Evolutionary conservation across 1,140 invertebrate species (phyloP).

Genomic region (Conopomorpha cramerella): DNA sequence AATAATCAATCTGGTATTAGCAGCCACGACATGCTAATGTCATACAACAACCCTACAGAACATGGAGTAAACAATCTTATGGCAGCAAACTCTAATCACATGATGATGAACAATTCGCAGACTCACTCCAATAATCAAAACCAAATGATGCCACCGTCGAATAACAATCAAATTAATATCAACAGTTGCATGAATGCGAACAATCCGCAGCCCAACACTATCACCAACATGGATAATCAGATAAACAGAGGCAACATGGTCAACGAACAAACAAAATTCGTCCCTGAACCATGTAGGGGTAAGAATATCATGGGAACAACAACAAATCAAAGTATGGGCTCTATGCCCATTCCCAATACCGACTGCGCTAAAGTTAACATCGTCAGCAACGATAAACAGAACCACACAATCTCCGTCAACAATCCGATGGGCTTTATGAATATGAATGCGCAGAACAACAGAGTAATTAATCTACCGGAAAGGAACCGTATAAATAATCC

Average conservation of each 20-base stretch:
- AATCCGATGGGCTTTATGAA: slow-evolving; percentile 55
- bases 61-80: slow-evolving; percentile 34
- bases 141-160: slow-evolving; percentile 29
- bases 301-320: slow-evolving; percentile 40
- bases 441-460: slow-evolving; percentile 48
- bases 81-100: slow-evolving; percentile 29
- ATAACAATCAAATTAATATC: slow-evolving; percentile 39
- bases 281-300: slow-evolving; percentile 30
- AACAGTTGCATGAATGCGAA: slow-evolving; percentile 36
- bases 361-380: slow-evolving; percentile 49
- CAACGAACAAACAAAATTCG: slow-evolving; percentile 36
- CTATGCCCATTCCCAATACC: slow-evolving; percentile 28
- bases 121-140: slow-evolving; percentile 30
- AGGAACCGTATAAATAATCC: slow-evolving; percentile 37
- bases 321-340: slow-evolving; percentile 18
- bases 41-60: slow-evolving; percentile 36
- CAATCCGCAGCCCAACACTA: slow-evolving; percentile 25
- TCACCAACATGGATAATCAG: slow-evolving; percentile 32
- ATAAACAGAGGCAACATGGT: slow-evolving; percentile 33
- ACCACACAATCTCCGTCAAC: slow-evolving; percentile 41
- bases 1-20: slow-evolving; percentile 29
- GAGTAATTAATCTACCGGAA: slow-evolving; percentile 51
- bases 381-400: slow-evolving; percentile 38
- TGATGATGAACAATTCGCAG: slow-evolving; percentile 46
- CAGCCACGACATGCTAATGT: slow-evolving; percentile 44